Conservation (phyloP, 2,888 invertebrate genomes). For the Ernsta delagoae region DNA sequence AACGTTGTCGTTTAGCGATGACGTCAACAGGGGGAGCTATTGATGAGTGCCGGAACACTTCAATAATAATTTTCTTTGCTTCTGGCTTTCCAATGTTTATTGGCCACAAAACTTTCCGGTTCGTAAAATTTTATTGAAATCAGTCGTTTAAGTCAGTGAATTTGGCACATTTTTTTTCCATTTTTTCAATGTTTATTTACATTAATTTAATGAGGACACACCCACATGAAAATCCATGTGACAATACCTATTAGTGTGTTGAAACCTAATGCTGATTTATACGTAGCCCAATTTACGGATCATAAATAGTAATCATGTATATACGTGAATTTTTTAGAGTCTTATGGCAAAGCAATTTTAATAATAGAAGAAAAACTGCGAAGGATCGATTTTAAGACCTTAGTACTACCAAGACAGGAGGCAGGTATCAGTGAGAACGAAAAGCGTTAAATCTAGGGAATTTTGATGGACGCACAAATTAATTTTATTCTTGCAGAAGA, state of each 20-base stretch:
- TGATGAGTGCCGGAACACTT: constrained; percentile 18
- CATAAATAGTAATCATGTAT: too few species aligned
- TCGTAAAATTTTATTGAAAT: not conserved
- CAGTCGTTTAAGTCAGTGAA: not conserved
- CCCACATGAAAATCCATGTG: too few species aligned
- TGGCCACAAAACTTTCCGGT: constrained; percentile 2
- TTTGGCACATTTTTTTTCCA: too few species aligned
- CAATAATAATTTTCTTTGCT: constrained; percentile 22
- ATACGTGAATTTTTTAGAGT: too few species aligned
- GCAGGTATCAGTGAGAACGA: too few species aligned
- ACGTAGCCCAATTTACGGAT: too few species aligned
- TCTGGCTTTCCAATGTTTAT: not conserved
- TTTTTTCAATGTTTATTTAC: too few species aligned
- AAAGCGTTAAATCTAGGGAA: constrained; percentile 6
- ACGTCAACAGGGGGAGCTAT: constrained; percentile 9
- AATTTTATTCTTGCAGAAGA: constrained; percentile 6
- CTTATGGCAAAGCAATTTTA: too few species aligned
- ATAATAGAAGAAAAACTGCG: too few species aligned
- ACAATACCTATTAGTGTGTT: too few species aligned
- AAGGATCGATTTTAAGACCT: not conserved
- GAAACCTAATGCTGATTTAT: too few species aligned
- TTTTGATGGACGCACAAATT: constrained; percentile 8
- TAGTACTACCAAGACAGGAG: not conserved
- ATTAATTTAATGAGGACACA: too few species aligned
- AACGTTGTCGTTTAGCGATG: constrained; percentile 18